phyloP scores from a whole-genome alignment of 2,888 invertebrate genomes.

The Mesorhabditis belari region DNA sequence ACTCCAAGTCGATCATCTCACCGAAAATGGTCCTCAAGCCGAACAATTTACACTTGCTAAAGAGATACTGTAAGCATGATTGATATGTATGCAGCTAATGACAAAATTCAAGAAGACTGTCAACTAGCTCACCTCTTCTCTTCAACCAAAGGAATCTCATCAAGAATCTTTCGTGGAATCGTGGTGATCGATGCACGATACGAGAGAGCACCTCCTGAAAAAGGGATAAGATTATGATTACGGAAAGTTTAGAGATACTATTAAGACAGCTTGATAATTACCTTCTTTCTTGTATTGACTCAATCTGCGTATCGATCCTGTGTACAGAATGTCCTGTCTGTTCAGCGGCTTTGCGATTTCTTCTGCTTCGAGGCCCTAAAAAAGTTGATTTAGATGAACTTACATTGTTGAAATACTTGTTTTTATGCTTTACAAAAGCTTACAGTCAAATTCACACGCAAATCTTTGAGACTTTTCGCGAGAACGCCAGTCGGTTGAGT shows the following conservation, averaged over 20 bases:
- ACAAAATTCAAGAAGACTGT: no score
- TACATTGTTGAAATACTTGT: no score
- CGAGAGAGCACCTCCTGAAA: conserved; percentile 54
- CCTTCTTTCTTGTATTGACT: conserved; percentile 69
- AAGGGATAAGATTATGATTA: conserved; percentile 75
- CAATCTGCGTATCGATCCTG: conserved; percentile 84
- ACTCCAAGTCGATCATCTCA: conserved; percentile 49
- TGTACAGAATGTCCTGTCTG: conserved; percentile 88
- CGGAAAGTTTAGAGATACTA: conserved; percentile 72
- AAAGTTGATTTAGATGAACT: no score
- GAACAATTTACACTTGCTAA: conserved; percentile 40
- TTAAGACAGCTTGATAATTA: conserved; percentile 59
- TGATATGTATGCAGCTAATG: no score
- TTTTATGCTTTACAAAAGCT: no score
- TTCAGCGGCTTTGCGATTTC: conserved; percentile 46
- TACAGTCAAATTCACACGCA: no score
- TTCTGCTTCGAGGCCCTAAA: no score
- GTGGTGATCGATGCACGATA: conserved; percentile 28
- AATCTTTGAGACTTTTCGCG: no score
- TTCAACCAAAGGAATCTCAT: no score
- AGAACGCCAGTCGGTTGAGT: no score
- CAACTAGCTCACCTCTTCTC: no score
- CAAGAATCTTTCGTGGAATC: conserved; percentile 29
- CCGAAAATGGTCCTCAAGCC: conserved; percentile 42
- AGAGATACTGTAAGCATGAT: neutral